Evolutionary conservation across 1,140 invertebrate genomes (phyloP).

Genomic region (Macrocentrus cingulum): DNA sequence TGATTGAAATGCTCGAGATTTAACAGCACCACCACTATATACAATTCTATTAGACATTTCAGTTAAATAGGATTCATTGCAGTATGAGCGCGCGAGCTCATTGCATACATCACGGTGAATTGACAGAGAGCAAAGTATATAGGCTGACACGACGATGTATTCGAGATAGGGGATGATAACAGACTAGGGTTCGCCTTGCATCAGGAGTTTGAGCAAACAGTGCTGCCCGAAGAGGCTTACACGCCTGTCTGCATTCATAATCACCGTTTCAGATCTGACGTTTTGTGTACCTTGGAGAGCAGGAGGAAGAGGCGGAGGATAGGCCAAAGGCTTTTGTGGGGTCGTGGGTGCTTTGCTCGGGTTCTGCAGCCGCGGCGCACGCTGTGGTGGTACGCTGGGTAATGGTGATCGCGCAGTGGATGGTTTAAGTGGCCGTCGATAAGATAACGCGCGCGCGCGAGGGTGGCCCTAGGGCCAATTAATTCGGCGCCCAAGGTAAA

Average conservation of each 20-base stretch:
- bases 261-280: constrained; percentile 52
- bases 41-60: too few relatives aligned
- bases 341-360: constrained; percentile 10
- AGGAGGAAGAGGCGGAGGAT: constrained; percentile 2
- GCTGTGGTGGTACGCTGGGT: neutral
- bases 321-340: constrained; percentile 15
- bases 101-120: too few relatives aligned
- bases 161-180: constrained; percentile 5
- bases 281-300: constrained; percentile 41
- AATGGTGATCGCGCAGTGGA: constrained; percentile 27
- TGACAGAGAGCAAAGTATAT: constrained; percentile 12
- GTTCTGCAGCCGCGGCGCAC: neutral
- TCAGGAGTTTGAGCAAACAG: constrained; percentile 39
- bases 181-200: constrained; percentile 15
- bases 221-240: constrained; percentile 46
- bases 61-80: too few relatives aligned
- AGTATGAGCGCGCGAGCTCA: too few relatives aligned
- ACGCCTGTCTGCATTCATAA: constrained; percentile 53
- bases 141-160: constrained; percentile 16
- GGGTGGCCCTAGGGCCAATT: neutral
- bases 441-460: constrained; percentile 48
- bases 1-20: too few relatives aligned
- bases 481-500: constrained; percentile 50
- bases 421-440: constrained; percentile 57
- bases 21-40: too few relatives aligned